phyloP scores from a whole-genome alignment of 2,113 vertebrate species.

The Gobiocypris rarus region DNA sequence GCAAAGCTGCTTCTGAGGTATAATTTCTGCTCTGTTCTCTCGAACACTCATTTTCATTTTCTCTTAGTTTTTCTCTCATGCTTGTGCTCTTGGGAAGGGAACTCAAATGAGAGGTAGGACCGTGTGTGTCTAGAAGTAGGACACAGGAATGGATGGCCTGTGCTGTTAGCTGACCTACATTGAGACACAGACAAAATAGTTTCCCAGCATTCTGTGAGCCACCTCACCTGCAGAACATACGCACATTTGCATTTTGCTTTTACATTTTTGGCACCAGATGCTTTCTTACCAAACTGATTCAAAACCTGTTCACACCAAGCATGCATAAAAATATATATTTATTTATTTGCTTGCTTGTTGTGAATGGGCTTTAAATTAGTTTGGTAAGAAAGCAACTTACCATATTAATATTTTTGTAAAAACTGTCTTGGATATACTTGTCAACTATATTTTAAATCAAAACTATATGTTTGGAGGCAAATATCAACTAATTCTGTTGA shows the following conservation, averaged over 20 bases:
- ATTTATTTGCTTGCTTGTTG: too few relatives aligned
- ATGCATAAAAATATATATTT: too few relatives aligned
- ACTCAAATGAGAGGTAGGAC: conserved; percentile 40
- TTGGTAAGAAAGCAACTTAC: too few relatives aligned
- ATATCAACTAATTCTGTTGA: neutral
- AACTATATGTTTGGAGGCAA: neutral
- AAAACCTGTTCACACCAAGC: neutral
- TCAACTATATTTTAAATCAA: neutral
- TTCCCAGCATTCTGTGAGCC: conserved; percentile 58
- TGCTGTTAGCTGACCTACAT: conserved; percentile 82
- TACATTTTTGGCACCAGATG: neutral
- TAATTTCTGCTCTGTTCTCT: neutral
- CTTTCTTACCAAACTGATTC: neutral
- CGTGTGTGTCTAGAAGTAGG: conserved; percentile 73
- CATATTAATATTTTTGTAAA: neutral
- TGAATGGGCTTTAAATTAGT: too few relatives aligned
- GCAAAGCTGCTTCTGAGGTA: neutral
- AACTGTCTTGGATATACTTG: neutral
- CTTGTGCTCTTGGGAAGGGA: conserved; percentile 2
- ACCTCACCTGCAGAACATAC: conserved; percentile 7
- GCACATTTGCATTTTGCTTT: conserved; percentile 10
- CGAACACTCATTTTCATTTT: neutral
- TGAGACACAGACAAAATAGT: conserved; percentile 77
- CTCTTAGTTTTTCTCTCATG: neutral
- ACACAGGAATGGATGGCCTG: conserved; percentile 80